Evolutionary conservation across 2,888 invertebrate species (phyloP).

Genomic region (Chymomyza amoena): DNA sequence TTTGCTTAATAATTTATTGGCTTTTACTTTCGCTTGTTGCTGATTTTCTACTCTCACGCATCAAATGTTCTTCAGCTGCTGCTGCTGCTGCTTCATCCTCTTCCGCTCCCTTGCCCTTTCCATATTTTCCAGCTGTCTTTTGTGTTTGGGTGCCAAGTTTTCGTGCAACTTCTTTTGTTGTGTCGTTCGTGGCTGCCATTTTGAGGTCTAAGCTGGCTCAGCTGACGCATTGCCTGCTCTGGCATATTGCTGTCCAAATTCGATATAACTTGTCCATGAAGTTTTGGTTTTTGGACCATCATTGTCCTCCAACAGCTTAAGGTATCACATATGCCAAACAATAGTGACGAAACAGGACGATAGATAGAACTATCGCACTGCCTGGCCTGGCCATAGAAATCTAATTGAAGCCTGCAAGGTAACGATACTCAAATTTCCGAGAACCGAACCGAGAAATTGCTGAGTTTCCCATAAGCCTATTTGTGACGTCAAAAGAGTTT

Average conservation of each 20-base stretch:
- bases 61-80: neutral
- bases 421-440: neutral
- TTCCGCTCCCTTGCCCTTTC: neutral
- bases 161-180: neutral
- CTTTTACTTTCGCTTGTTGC: slow-evolving; percentile 1
- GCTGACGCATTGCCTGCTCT: neutral
- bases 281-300: neutral
- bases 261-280: neutral
- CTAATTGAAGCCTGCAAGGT: neutral
- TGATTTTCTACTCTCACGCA: neutral
- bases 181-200: neutral
- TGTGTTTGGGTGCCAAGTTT: neutral
- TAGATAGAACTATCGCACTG: neutral
- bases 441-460: too few relatives aligned
- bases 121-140: neutral
- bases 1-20: slow-evolving; percentile 15
- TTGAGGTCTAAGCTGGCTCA: neutral
- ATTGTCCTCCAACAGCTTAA: neutral
- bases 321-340: neutral
- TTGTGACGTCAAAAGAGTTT: too few relatives aligned
- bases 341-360: neutral
- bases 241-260: neutral
- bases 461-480: too few relatives aligned
- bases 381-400: neutral
- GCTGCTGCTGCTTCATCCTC: neutral